Conservation (phyloP, 2,888 invertebrate genomes). For the Nezara viridula region DNA sequence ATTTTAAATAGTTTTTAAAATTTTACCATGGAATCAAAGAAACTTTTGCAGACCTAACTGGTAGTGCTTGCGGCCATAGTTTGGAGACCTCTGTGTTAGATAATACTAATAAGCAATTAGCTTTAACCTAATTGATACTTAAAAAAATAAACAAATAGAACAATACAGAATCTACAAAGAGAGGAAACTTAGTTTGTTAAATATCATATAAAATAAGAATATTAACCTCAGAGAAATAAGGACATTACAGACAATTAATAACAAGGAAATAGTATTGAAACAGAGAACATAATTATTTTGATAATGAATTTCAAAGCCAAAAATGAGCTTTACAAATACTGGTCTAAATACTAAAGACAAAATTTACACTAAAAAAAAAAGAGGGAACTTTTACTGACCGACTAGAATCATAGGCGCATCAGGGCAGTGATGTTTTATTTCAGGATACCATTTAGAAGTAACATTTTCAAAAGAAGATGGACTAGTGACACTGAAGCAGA, state of each 20-base stretch:
- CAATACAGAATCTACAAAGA: background rate
- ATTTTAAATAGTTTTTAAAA: too few relatives aligned
- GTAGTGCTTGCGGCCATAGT: too few relatives aligned
- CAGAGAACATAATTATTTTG: too few relatives aligned
- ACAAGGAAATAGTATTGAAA: too few relatives aligned
- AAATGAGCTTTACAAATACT: background rate
- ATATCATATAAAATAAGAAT: too few relatives aligned
- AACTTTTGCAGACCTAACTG: too few relatives aligned
- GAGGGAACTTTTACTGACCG: slow-evolving; percentile 75
- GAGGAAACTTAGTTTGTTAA: too few relatives aligned
- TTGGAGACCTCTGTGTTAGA: too few relatives aligned
- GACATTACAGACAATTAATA: background rate
- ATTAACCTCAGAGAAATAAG: background rate
- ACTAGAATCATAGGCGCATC: slow-evolving; percentile 99
- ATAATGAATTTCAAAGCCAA: too few relatives aligned
- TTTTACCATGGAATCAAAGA: too few relatives aligned
- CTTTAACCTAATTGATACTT: background rate
- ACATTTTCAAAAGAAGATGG: slow-evolving; percentile 99
- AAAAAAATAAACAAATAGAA: background rate
- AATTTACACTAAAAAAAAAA: background rate
- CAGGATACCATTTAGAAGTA: slow-evolving; percentile 99
- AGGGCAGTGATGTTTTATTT: slow-evolving; percentile 99
- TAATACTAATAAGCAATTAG: background rate
- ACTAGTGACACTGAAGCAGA: slow-evolving; percentile 99
- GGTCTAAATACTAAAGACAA: background rate